Conservation (phyloP, 2,797 vertebrate species). For the Protosalanx chinensis region DNA sequence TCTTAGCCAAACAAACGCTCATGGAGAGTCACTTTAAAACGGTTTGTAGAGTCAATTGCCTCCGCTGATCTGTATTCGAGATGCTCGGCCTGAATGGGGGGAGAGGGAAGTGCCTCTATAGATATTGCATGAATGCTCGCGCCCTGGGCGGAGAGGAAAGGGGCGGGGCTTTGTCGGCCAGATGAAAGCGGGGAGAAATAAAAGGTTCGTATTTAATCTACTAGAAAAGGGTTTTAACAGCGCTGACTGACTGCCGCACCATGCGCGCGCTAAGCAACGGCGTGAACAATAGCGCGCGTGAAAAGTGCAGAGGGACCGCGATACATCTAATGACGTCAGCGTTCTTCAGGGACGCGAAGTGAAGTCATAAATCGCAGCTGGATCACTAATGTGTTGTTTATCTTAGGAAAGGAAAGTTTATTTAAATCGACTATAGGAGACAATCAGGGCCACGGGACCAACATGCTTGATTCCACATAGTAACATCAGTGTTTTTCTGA, state of each 20-base stretch:
- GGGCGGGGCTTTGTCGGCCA: conserved; percentile 84
- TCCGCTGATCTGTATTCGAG: conserved; percentile 68
- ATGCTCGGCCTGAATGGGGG: conserved; percentile 46
- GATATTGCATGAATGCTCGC: conserved; percentile 89
- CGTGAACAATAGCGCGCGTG: conserved; percentile 66
- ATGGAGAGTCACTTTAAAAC: conserved; percentile 41
- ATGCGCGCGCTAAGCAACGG: conserved; percentile 78
- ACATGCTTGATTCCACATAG: not conserved
- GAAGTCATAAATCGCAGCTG: conserved; percentile 1
- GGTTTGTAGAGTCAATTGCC: conserved; percentile 38
- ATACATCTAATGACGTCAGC: conserved; percentile 17
- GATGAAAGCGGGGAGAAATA: conserved; percentile 96
- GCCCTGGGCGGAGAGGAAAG: conserved; percentile 81
- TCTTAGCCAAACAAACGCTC: conserved; percentile 22
- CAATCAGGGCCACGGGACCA: not conserved
- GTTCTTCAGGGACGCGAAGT: conserved; percentile 1
- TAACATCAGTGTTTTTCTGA: not conserved
- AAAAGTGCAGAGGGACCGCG: conserved; percentile 20
- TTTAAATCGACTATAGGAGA: not conserved
- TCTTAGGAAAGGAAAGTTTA: not conserved
- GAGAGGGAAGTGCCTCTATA: conserved; percentile 69
- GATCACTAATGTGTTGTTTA: not conserved
- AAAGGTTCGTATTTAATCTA: conserved; percentile 95
- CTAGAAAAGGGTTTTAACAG: conserved; percentile 80
- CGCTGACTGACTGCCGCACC: conserved; percentile 67